A percentile compares a stretch with the other conserved stretches of the same genome.
Conservation (phyloP, 2,888 invertebrate species). For the Caenorhabditis sinica region DNA sequence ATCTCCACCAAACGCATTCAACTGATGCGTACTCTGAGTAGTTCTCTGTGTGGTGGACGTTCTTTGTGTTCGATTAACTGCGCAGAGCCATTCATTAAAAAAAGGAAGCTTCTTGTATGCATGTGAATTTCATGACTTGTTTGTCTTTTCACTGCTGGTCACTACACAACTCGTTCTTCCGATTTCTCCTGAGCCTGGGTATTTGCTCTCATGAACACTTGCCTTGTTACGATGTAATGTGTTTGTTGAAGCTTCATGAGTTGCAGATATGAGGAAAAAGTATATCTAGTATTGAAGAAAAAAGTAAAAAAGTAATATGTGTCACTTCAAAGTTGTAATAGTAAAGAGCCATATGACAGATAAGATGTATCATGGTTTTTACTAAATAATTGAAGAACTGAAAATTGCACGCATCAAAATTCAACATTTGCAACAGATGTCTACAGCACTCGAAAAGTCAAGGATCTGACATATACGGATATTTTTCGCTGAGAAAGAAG, state of each 20-base stretch:
- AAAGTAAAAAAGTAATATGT: constrained; percentile 23
- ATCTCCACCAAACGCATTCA: not conserved
- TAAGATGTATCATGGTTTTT: no score
- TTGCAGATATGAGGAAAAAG: constrained; percentile 21
- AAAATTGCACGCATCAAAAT: not conserved
- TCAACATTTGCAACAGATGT: not conserved
- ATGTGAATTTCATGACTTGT: constrained; percentile 58
- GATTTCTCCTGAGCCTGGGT: constrained; percentile 12
- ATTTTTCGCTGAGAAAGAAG: not conserved
- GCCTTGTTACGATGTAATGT: constrained; percentile 35
- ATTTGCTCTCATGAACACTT: constrained; percentile 44
- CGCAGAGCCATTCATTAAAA: not conserved
- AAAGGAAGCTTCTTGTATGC: not conserved
- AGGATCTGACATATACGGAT: not conserved
- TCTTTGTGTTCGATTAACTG: constrained; percentile 28
- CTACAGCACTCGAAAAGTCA: not conserved
- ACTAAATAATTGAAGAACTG: not conserved
- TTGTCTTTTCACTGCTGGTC: constrained; percentile 15
- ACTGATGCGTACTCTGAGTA: constrained; percentile 44
- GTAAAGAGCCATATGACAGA: not conserved
- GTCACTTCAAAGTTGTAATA: not conserved
- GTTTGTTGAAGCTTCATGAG: constrained; percentile 4
- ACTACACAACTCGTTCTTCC: constrained; percentile 40
- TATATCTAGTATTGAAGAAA: not conserved
- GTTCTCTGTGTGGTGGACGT: constrained; percentile 33